phyloP scores from a whole-genome alignment of 35 echinoderm and acorn worm genomes.

The Chiridota heheva region DNA sequence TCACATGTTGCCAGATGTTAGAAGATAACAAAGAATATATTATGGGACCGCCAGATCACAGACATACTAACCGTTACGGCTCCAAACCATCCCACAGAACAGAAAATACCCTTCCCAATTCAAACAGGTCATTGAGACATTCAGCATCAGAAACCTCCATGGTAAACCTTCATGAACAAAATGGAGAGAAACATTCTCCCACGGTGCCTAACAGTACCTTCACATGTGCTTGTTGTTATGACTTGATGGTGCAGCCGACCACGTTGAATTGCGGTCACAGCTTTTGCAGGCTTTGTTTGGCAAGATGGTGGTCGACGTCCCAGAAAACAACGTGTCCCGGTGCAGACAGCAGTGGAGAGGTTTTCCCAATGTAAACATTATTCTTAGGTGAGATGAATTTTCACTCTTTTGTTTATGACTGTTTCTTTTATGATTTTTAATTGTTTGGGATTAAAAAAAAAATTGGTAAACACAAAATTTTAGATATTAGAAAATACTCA shows the following conservation, averaged over 20 bases:
- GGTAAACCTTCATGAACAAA: too few species aligned
- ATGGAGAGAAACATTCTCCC: too few species aligned
- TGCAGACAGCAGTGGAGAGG: constrained; percentile 91
- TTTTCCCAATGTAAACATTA: constrained; percentile 92
- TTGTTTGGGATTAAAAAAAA: not conserved
- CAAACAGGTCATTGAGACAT: too few species aligned
- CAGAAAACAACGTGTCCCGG: constrained; percentile 80
- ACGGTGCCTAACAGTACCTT: constrained; percentile 68
- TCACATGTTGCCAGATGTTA: too few species aligned
- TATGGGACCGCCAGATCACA: too few species aligned
- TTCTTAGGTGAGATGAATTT: constrained; percentile 61
- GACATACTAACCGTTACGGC: too few species aligned
- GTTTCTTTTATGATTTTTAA: not conserved
- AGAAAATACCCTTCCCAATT: too few species aligned
- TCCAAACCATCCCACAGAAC: too few species aligned
- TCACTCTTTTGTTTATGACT: not conserved
- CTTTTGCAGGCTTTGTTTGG: constrained; percentile 92
- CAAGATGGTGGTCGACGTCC: constrained; percentile 90
- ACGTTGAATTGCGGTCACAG: constrained; percentile 94
- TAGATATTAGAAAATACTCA: not conserved
- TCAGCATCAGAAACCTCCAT: too few species aligned
- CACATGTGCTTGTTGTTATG: constrained; percentile 91
- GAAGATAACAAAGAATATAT: too few species aligned
- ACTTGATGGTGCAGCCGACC: constrained; percentile 92
- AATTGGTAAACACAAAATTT: constrained; percentile 11